These are phyloP conservation scores for Naja naja DNA, from an alignment of 2,113 vertebrate species.

Conservation along the genomic window DNA sequence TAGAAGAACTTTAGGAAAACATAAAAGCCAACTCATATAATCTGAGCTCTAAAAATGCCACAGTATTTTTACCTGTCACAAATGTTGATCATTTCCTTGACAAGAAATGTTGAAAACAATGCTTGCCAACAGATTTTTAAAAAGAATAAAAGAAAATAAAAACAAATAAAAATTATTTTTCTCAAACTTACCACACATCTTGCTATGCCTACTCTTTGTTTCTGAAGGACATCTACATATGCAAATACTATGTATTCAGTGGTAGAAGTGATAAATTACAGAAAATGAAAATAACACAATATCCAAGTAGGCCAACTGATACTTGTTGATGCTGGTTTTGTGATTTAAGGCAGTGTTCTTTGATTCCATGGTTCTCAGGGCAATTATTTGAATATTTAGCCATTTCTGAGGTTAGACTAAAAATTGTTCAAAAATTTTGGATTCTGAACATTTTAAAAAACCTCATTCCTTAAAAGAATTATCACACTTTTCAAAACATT, in stretches of 20 bases:
- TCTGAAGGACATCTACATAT: neutral
- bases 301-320: neutral
- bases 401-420: neutral
- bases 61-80: neutral
- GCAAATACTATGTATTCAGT: neutral
- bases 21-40: neutral
- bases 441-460: neutral
- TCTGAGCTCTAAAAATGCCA: neutral
- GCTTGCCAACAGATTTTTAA: neutral
- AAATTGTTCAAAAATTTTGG: neutral
- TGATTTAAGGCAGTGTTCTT: neutral
- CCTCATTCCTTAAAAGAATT: neutral
- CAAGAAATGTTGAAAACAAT: neutral
- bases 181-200: neutral
- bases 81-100: neutral
- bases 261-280: neutral
- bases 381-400: neutral
- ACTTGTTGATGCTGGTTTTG: neutral
- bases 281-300: neutral
- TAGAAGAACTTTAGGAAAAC: neutral
- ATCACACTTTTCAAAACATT: neutral
- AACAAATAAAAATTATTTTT: neutral
- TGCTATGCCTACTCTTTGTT: neutral
- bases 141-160: neutral
- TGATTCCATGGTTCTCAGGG: neutral